Percentiles rank a stretch among this genome's conserved stretches.
Evolutionary conservation across 2,797 vertebrate species (phyloP).

Genomic region (Chrysocyon brachyurus): DNA sequence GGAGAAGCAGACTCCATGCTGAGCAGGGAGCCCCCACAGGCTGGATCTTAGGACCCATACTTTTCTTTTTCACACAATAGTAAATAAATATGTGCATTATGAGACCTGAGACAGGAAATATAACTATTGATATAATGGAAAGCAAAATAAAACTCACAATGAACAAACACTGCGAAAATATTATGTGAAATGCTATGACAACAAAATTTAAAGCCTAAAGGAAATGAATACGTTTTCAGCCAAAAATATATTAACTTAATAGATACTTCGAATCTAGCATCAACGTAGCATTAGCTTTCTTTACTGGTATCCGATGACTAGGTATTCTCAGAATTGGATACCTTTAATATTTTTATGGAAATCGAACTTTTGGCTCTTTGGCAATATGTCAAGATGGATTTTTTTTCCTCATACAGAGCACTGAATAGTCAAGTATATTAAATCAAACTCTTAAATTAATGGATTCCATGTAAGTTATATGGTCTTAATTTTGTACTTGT

Average conservation of each 20-base stretch:
- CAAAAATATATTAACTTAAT: background rate
- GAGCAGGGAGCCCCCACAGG: background rate
- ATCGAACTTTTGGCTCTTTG: slow-evolving; percentile 2
- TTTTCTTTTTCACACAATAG: background rate
- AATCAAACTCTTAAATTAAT: slow-evolving; percentile 12
- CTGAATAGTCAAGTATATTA: background rate
- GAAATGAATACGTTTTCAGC: background rate
- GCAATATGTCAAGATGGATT: background rate
- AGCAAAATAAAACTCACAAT: background rate
- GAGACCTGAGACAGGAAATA: background rate
- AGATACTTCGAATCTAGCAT: background rate
- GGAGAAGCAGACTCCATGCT: background rate
- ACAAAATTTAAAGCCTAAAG: background rate
- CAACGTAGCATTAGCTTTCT: background rate
- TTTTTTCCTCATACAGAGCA: background rate
- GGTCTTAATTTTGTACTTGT: slow-evolving; percentile 76
- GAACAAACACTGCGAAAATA: background rate
- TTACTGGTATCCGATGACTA: background rate
- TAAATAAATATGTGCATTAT: background rate
- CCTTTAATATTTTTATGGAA: background rate
- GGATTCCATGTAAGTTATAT: slow-evolving; percentile 45
- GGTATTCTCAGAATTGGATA: background rate
- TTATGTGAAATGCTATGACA: background rate
- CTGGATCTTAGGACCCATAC: background rate
- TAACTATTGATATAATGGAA: background rate